These are phyloP conservation scores for Reticulitermes lucifugus DNA, from an alignment of 2,888 invertebrate genomes.

Conservation along the genomic window DNA sequence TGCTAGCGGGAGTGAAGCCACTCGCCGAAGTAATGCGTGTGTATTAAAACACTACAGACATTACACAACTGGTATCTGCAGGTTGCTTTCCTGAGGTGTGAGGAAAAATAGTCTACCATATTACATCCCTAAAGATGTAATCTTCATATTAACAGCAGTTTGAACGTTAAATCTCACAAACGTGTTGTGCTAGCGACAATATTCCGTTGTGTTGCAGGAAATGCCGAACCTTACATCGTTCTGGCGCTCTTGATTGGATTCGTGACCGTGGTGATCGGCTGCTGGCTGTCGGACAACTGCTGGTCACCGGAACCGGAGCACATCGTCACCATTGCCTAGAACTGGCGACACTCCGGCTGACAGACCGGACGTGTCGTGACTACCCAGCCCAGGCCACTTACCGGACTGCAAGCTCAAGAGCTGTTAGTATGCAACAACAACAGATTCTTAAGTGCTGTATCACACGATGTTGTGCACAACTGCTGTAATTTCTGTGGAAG, in stretches of 20 bases:
- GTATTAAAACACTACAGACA: too few relatives aligned
- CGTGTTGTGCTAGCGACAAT: too few relatives aligned
- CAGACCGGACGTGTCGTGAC: not conserved
- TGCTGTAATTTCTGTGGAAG: not conserved
- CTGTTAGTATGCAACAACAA: not conserved
- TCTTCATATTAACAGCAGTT: too few relatives aligned
- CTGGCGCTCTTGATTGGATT: slow-evolving; percentile 78
- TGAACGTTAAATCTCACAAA: too few relatives aligned
- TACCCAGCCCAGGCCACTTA: slow-evolving; percentile 17
- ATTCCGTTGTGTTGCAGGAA: slow-evolving; percentile 66
- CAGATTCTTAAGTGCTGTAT: not conserved
- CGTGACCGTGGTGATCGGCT: slow-evolving; percentile 79
- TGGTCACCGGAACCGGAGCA: slow-evolving; percentile 82
- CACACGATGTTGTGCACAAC: not conserved
- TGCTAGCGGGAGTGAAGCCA: too few relatives aligned
- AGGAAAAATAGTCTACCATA: too few relatives aligned
- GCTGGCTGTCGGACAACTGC: slow-evolving; percentile 83
- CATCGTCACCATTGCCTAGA: slow-evolving; percentile 75
- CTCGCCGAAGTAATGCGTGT: too few relatives aligned
- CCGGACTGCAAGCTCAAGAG: not conserved
- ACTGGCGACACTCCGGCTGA: slow-evolving; percentile 37
- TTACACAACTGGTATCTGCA: too few relatives aligned
- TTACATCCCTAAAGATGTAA: too few relatives aligned
- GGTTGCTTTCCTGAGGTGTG: too few relatives aligned
- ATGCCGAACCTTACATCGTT: slow-evolving; percentile 81